Conservation (phyloP, 2,888 invertebrate species). For the Macrosoma leucophasiata region DNA sequence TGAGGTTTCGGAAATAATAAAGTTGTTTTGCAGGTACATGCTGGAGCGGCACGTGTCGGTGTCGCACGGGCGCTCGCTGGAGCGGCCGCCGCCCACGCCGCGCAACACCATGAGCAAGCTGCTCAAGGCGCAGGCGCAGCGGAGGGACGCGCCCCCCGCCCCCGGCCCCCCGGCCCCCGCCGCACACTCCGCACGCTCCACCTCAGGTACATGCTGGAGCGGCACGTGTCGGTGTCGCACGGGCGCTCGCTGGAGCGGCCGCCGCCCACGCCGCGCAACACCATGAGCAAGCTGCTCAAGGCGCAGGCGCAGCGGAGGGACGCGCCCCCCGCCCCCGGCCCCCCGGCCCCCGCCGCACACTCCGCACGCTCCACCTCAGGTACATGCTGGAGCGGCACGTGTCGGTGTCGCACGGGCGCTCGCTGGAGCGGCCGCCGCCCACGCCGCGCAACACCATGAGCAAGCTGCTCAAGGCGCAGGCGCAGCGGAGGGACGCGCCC, state of each 20-base stretch:
- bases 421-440: constrained; percentile 64
- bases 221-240: constrained; percentile 56
- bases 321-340: constrained; percentile 8
- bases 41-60: constrained; percentile 61
- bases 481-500: too few relatives aligned
- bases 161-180: constrained; percentile 14
- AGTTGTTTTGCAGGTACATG: constrained; percentile 53
- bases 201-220: constrained; percentile 66
- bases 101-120: constrained; percentile 72
- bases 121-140: constrained; percentile 60
- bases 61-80: constrained; percentile 60
- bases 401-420: constrained; percentile 54
- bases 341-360: too few relatives aligned
- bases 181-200: constrained; percentile 15
- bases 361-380: too few relatives aligned
- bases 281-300: constrained; percentile 72
- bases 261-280: constrained; percentile 66
- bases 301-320: too few relatives aligned
- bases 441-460: constrained; percentile 71
- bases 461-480: constrained; percentile 71
- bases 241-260: constrained; percentile 63
- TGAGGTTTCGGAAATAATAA: too few relatives aligned
- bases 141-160: constrained; percentile 15
- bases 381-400: constrained; percentile 68
- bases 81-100: constrained; percentile 64